Base-by-base conservation (phyloP, 92 coral and sea anemone species). In the Isaurus tuberculatus region DNA sequence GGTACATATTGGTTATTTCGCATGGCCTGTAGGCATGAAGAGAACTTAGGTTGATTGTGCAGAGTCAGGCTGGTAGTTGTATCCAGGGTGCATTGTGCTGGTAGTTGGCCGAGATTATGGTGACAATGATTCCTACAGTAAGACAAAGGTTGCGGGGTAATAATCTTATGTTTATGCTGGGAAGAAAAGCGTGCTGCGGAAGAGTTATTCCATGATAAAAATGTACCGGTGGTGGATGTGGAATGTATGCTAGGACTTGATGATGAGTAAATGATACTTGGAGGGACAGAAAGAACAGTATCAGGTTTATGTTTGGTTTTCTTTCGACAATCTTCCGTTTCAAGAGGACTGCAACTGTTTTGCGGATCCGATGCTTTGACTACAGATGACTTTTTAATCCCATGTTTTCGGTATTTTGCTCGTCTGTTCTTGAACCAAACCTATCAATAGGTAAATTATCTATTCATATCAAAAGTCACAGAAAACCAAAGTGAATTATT, bases 391-490 rank as follows among this genome's bases (percentile, higher is more conserved):
- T 71, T 85, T 63, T 84, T 89, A 37, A 79, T 83, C 55, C 86
- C 93, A 84, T 88, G 93, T 80, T 96, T 96, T 66, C 99, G 91
- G 88, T 92, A 92, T 60, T 96, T 96, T 36, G 99, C 99, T 46
- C 99, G 80, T 88, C 99, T 88, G 88, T 96, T 96, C 87, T 96
- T 96, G 84, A 96, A 96, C 99, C 99, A 96, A 29, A 96, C 99
- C 99, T 96, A 85, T 33, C 14, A 19, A 79, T 11, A 42, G 58
- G 22, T 51, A 51, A 0, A 51, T 14, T 15, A 51, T 48, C 16
- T 4, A 9, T 48, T 48, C n/a, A n/a, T n/a, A n/a, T n/a, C n/a
- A n/a, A n/a, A 14, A 14, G 57, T 49, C 20, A 11, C 7, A 40
- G 46, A 9, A 40, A 40, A 40, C 46, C 46, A 6, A 7, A 40